Base-by-base conservation (phyloP, 2,888 invertebrate species). In the Cremastinae sp. region DNA sequence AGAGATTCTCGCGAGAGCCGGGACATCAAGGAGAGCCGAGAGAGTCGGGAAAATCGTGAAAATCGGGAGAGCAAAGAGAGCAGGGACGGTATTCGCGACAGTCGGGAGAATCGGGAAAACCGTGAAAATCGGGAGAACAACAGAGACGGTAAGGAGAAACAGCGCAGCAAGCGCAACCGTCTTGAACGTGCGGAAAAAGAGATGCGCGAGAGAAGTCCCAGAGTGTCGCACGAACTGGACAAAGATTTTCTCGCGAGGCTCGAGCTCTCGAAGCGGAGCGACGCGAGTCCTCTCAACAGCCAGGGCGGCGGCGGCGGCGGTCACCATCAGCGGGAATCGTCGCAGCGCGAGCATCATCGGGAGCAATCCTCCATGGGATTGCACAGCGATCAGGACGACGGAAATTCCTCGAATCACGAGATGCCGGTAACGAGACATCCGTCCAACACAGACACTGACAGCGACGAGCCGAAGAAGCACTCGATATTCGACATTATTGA, bases 401-500 rank as follows among this genome's bases (percentile, higher is more conserved):
- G 88, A 1, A 84, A 80, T 0, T 73, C 87, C 16, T 88, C 87
- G 4, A 86, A 84, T 9, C 87, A 89, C 71, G 89, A 89, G 34
- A 86, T 88, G 76, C 89, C 87, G 45, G 82, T 80, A 4, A 79
- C 83, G 16, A 82, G 89, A 20, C 88, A 88, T 81, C 87, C 87
- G 2, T 89, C 89, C 1, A 88, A 88, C 1, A 88, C 88, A 0
- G 90, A 89, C 41, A 93, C 94, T 1, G 95, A 95, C 89, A 94
- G 95, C 5, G 96, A 95, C 86, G 95, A 95, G 88, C 95, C 94
- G 59, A 96, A 96, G 89, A 96, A 96, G 88, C 96, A 96, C 91
- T 97, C 96, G 68, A 96, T 97, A 85, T 97, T 97, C 89, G 96
- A 96, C 87, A 96, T 97, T 72, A 94, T 96, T 51, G 95, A 96